Conservation (phyloP, 2,113 vertebrate species). For the Machaerirhynchus nigripectus region DNA sequence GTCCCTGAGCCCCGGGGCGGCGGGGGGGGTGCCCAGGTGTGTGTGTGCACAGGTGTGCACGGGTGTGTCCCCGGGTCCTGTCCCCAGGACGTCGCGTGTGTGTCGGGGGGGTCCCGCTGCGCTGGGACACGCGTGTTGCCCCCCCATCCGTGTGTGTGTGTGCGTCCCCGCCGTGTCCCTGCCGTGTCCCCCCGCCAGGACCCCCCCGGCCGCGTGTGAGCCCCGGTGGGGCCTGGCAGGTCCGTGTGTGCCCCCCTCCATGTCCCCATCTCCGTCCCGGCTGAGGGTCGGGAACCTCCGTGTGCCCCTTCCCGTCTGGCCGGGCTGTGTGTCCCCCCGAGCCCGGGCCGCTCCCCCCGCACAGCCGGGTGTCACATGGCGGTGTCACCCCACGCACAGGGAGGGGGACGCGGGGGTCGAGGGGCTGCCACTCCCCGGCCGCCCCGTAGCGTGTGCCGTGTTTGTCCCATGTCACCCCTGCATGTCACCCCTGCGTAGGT, state of each 20-base stretch:
- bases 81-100: neutral
- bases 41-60: neutral
- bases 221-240: neutral
- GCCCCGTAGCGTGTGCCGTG: neutral
- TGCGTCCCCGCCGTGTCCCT: neutral
- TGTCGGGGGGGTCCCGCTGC: neutral
- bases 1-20: neutral
- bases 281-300: neutral
- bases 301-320: neutral
- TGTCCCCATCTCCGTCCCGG: neutral
- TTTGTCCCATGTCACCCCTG: neutral
- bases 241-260: neutral
- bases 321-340: neutral
- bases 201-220: neutral
- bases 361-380: neutral
- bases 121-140: neutral
- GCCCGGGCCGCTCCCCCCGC: neutral
- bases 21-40: neutral
- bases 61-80: neutral
- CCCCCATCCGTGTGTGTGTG: neutral
- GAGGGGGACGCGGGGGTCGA: neutral
- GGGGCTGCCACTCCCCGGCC: neutral
- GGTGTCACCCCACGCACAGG: neutral
- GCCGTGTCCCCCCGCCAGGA: neutral
- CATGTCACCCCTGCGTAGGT: conserved; percentile 26